Evolutionary conservation across 2,888 invertebrate genomes (phyloP).

Genomic region (Pilophorus perplexus): DNA sequence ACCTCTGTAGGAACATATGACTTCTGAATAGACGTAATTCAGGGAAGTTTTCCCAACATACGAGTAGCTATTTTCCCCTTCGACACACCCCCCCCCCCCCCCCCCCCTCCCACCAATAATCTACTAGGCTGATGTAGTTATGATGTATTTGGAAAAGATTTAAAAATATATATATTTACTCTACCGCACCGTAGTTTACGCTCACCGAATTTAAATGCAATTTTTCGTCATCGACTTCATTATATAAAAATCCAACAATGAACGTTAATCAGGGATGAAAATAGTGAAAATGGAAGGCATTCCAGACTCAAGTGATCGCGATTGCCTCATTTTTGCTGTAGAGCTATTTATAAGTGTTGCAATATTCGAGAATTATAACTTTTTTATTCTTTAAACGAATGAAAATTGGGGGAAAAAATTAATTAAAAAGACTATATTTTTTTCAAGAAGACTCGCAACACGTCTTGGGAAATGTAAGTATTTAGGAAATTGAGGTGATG

Average conservation of each 20-base stretch:
- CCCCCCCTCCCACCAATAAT: too few species aligned
- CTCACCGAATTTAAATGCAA: slow-evolving; percentile 30
- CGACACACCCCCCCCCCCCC: too few species aligned
- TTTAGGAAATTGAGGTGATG: slow-evolving; percentile 25
- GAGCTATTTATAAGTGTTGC: slow-evolving; percentile 40
- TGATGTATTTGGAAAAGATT: too few species aligned
- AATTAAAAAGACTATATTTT: slow-evolving; percentile 32
- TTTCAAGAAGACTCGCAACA: slow-evolving; percentile 23
- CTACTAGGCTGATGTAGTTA: too few species aligned
- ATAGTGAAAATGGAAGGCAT: slow-evolving; percentile 17
- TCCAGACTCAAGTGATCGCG: not conserved
- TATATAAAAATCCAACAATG: slow-evolving; percentile 22
- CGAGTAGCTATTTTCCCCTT: too few species aligned
- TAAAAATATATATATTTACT: slow-evolving; percentile 7
- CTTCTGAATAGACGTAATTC: too few species aligned
- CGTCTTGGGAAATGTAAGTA: slow-evolving; percentile 13
- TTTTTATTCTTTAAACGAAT: slow-evolving; percentile 24
- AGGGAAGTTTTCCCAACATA: too few species aligned
- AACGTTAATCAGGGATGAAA: slow-evolving; percentile 24
- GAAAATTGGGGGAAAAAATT: not conserved
- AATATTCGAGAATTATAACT: slow-evolving; percentile 35
- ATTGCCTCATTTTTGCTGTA: slow-evolving; percentile 8
- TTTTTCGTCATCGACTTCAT: slow-evolving; percentile 25
- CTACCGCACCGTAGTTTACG: slow-evolving; percentile 29
- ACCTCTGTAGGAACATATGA: slow-evolving; percentile 1